Evolutionary conservation across 1,140 invertebrate species (phyloP).

Genomic region (Tyrophagus putrescentiae): DNA sequence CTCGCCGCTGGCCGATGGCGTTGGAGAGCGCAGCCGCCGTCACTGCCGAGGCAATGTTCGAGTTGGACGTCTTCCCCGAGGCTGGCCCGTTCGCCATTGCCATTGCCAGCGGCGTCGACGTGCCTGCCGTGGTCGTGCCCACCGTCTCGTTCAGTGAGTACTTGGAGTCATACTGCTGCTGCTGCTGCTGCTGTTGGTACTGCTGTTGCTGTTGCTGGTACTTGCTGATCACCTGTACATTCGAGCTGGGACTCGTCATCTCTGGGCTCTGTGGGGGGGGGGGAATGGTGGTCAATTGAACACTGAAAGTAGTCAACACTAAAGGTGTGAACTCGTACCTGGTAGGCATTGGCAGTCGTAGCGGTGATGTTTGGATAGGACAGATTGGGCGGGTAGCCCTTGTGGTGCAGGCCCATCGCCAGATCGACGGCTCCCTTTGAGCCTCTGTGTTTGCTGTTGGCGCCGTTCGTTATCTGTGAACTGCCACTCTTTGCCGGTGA

Average conservation of each 20-base stretch:
- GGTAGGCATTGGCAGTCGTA: neutral
- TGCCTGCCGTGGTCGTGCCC: neutral
- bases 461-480: neutral
- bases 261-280: no score
- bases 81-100: neutral
- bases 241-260: neutral
- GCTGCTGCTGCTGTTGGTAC: neutral
- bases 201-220: neutral
- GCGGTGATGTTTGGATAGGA: constrained; percentile 7
- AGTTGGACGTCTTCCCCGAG: neutral
- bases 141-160: neutral
- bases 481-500: no score
- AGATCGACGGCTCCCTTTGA: neutral
- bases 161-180: neutral
- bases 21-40: neutral
- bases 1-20: neutral
- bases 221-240: neutral
- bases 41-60: neutral
- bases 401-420: neutral
- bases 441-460: neutral
- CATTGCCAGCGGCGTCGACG: neutral
- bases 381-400: neutral
- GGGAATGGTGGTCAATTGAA: no score
- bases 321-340: no score
- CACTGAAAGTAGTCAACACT: no score